Evolutionary conservation across 2,888 invertebrate genomes (phyloP), one percentile per base, ranked within the genome.

Genomic region (Lumbricus terrestris): DNA sequence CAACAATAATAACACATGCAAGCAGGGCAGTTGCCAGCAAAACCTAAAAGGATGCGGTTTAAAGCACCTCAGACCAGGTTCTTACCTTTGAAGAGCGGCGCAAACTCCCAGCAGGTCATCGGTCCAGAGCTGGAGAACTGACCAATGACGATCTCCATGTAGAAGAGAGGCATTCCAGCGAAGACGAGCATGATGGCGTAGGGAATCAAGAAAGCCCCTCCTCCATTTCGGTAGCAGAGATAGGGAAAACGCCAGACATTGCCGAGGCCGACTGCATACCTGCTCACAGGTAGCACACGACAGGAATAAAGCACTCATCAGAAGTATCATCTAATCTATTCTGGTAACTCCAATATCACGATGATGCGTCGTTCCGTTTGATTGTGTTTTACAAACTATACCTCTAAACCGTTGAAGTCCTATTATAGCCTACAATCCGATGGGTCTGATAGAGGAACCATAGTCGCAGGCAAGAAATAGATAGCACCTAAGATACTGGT

Each of bases 221-320:
- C 91, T 1, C 91, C 91, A 35, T 91, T 91, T 40, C 89, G n/a
- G 88, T 91, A 91, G 40, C 91, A 91, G 20, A 91, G 88, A 47
- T 91, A 91, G 16, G 91, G 91, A 69, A 91, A 96, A 92, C 96
- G 94, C 96, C 96, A 96, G 37, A 93, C 93, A 88, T 93, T 93
- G 23, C 94, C 93, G 3, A 94, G 92, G 82, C 93, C 93, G 5
- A 94, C 93, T 34, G 93, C 93, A 90, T 92, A 94, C 23, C 90
- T 90, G 90, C n/a, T 16, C 15, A 3, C 54, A 54, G 54, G 54
- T 54, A 54, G n/a, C 8, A 69, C 8, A 69, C 8, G n/a, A 69
- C 69, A 69, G 29, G 13, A 1, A n/a, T 13, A 69, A n/a, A 8
- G 11, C 69, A 69, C 69, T 69, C n/a, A 69, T n/a, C 69, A 11